Evolutionary conservation across 2,888 invertebrate genomes (phyloP), one percentile per base, ranked within the genome.

Genomic region (Didymodactylos carnosus): DNA sequence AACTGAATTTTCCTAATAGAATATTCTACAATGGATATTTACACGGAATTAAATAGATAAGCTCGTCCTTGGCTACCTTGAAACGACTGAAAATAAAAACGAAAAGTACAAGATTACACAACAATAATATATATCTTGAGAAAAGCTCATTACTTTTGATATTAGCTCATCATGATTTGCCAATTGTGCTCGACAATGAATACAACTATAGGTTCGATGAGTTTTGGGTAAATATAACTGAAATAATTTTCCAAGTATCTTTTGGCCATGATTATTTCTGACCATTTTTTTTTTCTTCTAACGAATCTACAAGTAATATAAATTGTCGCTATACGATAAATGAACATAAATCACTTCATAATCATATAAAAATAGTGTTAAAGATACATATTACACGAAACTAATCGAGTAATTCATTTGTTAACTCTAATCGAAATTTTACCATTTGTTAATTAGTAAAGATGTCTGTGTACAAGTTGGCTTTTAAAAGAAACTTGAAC

Each of bases 151-250:
- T 92, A 91, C 62, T 62, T 98, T 98, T 79, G 97, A 97, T 86
- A 98, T 98, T 85, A 98, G 91, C 87, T 98, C 97, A 88, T 97
- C 95, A 88, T 98, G 98, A 86, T 94, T 94, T 85, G 98, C 98
- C 83, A 98, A 89, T 87, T 98, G 97, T 83, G 98, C 98, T 84
- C 98, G 89, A 88, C 98, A 98, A 88, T 98, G 97, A 84, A 97
- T 92, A 88, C 98, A 98, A 87, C 94, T 94, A 87, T 98, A 98
- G 81, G 94, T 97, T 87, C 97, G 91, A 86, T 94, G 94, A 86
- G 94, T 94, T 76, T 84, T 84, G 85, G 95, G 95, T 87, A 98
- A 88, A 86, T 98, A 98, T 82, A 94, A 94, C 88, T 98, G 94
- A 78, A 86, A 86, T 73, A 84, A 85, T 80, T 85, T 85, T 2